phyloP scores from a whole-genome alignment of 1,140 invertebrate species.

The Papilio helenus region DNA sequence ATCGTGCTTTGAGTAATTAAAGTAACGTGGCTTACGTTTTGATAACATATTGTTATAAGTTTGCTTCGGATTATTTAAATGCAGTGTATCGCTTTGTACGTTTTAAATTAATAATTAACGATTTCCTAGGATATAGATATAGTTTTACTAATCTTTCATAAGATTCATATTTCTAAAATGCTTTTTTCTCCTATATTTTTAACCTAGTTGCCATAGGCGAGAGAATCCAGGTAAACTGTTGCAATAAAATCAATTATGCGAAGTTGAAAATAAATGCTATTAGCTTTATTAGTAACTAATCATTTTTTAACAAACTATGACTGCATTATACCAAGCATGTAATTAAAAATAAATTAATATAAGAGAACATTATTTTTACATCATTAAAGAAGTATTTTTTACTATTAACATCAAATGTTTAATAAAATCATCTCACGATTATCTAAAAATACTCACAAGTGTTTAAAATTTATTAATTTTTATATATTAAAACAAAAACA shows the following conservation, averaged over 20 bases:
- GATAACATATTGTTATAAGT: background rate
- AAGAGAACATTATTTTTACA: background rate
- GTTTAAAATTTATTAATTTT: background rate
- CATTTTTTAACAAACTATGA: background rate
- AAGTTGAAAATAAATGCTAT: background rate
- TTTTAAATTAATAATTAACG: background rate
- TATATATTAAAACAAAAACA: background rate
- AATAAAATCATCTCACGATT: background rate
- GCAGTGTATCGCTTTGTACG: background rate
- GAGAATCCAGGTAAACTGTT: too few species aligned
- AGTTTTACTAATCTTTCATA: background rate
- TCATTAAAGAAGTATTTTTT: background rate
- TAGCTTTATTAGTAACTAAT: background rate
- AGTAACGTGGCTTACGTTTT: conserved; percentile 15
- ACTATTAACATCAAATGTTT: background rate
- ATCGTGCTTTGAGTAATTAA: conserved; percentile 36
- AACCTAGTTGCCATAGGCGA: too few species aligned
- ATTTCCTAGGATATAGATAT: background rate
- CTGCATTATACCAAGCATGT: background rate
- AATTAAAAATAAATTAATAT: background rate
- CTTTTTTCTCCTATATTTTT: too few species aligned
- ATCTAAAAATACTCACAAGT: background rate
- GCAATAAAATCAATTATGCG: background rate
- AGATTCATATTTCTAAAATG: too few species aligned
- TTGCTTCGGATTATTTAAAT: background rate